Evolutionary conservation across 2,113 vertebrate species (phyloP), one percentile per base, ranked within the genome.

Genomic region (Salvator merianae): DNA sequence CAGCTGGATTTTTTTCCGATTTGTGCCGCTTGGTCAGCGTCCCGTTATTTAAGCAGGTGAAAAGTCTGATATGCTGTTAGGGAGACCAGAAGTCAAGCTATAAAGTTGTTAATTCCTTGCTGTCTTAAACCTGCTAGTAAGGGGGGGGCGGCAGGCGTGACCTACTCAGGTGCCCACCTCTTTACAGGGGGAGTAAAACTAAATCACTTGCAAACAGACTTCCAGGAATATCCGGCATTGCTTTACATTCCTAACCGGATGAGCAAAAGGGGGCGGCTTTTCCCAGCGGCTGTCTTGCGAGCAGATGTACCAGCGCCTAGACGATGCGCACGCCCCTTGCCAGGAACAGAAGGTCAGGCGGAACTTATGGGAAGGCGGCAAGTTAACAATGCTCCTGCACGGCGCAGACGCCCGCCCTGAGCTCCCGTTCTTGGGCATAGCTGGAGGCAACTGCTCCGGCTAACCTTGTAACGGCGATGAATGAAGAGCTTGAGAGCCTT

Each of bases 191-290:
- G 10, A 55, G 4, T 26, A 38, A 68, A 22, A 36, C 12, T 12
- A 68, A 32, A 8, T 13, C 26, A 14, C 30, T 10, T 8, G 5
- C 20, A 18, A 9, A 7, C n/a, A 40, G n/a, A 43, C 18, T 12
- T 34, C 20, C 38, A 66, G 74, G 76, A 62, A n/a, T 28, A 63
- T 34, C 22, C 30, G 5, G 74, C 81, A 71, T 86, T 8, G 53
- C 76, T 86, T 86, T 62, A 79, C 76, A 62, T 69, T 75, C 79
- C 69, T 83, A 79, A 80, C 70, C 22, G 77, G 87, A 22, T 26
- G 55, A 65, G 66, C 28, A 36, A 22, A 47, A 43, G 65, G 36
- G n/a, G 34, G 16, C 5, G 38, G 68, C 38, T 36, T 63, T 43
- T 22, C 65, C 82, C 72, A 65, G 62, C 38, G 38, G 55, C 77